A percentile compares a stretch with the other conserved stretches of the same genome.
phyloP scores from a whole-genome alignment of 1,140 invertebrate species.

The Aricia agestis region DNA sequence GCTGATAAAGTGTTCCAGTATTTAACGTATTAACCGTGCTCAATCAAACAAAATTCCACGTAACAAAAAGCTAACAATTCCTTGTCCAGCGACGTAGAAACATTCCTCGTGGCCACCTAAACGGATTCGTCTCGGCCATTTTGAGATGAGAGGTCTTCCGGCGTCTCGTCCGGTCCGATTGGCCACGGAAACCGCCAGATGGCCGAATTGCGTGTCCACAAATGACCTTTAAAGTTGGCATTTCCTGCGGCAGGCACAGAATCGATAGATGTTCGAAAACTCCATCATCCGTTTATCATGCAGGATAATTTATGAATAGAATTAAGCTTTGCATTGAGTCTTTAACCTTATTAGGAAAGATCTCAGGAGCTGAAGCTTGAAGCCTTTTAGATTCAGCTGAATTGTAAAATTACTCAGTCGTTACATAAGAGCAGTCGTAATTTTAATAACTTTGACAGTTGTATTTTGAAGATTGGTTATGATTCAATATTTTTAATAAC shows the following conservation, averaged over 20 bases:
- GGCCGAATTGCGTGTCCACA: conserved; percentile 15
- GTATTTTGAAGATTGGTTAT: too few species aligned
- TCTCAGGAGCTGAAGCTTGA: too few species aligned
- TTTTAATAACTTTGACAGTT: too few species aligned
- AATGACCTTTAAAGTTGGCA: not conserved
- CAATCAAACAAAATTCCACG: conserved; percentile 40
- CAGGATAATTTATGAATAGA: too few species aligned
- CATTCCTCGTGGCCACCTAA: conserved; percentile 54
- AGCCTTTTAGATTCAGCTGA: too few species aligned
- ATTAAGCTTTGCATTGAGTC: too few species aligned
- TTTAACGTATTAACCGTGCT: not conserved
- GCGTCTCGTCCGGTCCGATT: conserved; percentile 59
- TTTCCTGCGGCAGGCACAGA: not conserved
- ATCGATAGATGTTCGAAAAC: not conserved
- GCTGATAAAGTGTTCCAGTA: too few species aligned
- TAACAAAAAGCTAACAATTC: conserved; percentile 56
- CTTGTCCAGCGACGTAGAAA: conserved; percentile 64
- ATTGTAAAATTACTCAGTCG: too few species aligned
- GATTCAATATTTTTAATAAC: too few species aligned
- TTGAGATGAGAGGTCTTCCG: conserved; percentile 68
- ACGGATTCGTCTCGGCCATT: conserved; percentile 66
- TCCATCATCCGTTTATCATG: not conserved
- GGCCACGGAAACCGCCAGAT: conserved; percentile 40
- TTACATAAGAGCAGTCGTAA: too few species aligned
- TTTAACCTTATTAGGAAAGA: too few species aligned